Percentiles rank a stretch among this genome's conserved stretches.
These are phyloP conservation scores for Esox lucius DNA, from an alignment of 2,797 vertebrate species.

Conservation along the genomic window DNA sequence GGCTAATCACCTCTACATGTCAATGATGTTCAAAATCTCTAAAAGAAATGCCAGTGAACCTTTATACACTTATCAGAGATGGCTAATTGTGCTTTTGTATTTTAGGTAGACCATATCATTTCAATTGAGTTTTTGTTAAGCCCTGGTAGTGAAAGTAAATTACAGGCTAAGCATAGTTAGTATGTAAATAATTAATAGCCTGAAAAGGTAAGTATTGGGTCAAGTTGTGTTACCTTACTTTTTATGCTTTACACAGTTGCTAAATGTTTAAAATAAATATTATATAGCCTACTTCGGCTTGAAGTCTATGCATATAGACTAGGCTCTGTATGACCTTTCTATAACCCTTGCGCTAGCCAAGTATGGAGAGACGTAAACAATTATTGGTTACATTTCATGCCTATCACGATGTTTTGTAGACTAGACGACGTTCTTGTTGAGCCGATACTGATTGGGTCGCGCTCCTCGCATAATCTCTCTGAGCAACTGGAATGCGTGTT, in stretches of 20 bases:
- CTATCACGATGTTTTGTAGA: constrained; percentile 52
- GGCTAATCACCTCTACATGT: too few relatives aligned
- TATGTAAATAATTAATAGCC: too few relatives aligned
- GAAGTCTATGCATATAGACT: background rate
- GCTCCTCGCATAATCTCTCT: constrained; percentile 40
- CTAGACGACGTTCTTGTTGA: constrained; percentile 44
- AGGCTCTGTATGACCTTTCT: constrained; percentile 4
- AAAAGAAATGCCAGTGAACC: too few relatives aligned
- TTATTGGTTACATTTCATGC: constrained; percentile 41
- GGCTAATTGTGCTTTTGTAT: too few relatives aligned
- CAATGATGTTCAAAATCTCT: too few relatives aligned
- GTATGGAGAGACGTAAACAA: background rate
- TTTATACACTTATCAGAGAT: too few relatives aligned
- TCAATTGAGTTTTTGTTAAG: too few relatives aligned
- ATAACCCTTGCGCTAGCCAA: background rate
- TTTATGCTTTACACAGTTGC: background rate
- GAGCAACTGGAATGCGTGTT: constrained; percentile 37
- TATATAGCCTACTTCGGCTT: background rate
- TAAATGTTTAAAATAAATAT: background rate
- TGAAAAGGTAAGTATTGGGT: too few relatives aligned
- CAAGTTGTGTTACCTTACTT: background rate
- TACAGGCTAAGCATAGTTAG: too few relatives aligned
- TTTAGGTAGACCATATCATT: too few relatives aligned
- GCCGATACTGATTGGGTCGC: constrained; percentile 61
- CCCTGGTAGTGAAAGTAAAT: too few relatives aligned